A percentile compares a stretch with the other conserved stretches of the same genome.
phyloP scores from a whole-genome alignment of 2,797 vertebrate genomes.

The Phoeniculus purpureus region DNA sequence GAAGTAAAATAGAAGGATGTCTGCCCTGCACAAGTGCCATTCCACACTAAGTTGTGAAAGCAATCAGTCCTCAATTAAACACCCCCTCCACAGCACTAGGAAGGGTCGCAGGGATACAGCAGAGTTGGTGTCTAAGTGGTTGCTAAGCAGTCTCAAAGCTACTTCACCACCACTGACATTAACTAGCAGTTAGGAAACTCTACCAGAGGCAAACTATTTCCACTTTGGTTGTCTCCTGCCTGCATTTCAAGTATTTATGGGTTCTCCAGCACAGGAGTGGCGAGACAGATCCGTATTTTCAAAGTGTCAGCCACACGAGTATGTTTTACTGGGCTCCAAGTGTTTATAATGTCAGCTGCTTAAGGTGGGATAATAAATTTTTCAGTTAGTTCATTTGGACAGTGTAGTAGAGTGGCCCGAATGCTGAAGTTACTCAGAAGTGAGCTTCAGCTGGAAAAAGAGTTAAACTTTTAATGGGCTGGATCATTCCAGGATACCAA shows the following conservation, averaged over 20 bases:
- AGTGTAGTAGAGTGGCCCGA: not conserved
- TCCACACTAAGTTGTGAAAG: not conserved
- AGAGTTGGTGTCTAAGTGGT: not conserved
- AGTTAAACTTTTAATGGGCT: not conserved
- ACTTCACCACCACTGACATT: not conserved
- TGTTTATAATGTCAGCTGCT: not conserved
- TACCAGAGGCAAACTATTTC: rapidly evolving
- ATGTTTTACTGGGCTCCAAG: not conserved
- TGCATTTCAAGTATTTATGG: not conserved
- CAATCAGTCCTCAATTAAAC: rapidly evolving
- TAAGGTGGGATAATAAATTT: not conserved
- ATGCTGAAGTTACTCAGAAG: not conserved
- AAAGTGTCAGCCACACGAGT: not conserved
- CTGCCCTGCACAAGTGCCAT: not conserved
- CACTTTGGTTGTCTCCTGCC: not conserved
- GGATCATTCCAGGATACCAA: not conserved
- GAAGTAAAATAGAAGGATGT: rapidly evolving
- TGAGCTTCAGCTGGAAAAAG: not conserved
- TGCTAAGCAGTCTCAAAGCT: not conserved
- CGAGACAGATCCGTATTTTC: not conserved
- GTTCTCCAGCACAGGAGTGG: not conserved
- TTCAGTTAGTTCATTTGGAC: not conserved
- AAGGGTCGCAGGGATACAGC: no score
- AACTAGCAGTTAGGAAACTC: not conserved
- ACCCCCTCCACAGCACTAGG: not conserved